Conservation (phyloP, 2,113 vertebrate genomes). For the Melanerpes formicivorus region DNA sequence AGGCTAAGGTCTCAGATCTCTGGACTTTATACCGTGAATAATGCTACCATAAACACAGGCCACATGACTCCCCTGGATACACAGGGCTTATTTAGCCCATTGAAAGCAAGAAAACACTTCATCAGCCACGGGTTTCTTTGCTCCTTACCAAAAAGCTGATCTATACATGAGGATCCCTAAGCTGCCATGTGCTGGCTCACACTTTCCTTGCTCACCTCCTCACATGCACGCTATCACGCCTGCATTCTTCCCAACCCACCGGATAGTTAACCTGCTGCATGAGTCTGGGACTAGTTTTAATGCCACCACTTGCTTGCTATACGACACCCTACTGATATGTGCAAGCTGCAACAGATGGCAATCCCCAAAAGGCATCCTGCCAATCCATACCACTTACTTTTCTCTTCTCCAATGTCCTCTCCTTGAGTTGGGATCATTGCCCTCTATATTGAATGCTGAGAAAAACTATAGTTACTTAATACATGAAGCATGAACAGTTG, state of each 20-base stretch:
- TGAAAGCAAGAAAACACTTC: background rate
- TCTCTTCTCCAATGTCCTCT: conserved; percentile 6
- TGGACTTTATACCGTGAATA: background rate
- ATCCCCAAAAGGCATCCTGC: conserved; percentile 11
- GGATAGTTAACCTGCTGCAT: background rate
- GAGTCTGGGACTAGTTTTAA: background rate
- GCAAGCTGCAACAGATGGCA: background rate
- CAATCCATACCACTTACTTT: background rate
- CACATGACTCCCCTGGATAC: background rate
- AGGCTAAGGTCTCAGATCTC: background rate
- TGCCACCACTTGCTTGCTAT: background rate
- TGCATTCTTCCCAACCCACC: background rate
- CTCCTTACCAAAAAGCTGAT: background rate
- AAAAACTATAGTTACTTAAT: conserved; percentile 19
- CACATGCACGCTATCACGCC: background rate
- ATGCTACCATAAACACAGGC: background rate
- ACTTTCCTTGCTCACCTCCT: background rate
- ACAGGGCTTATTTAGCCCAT: background rate
- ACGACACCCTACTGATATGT: background rate
- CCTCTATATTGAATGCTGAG: background rate
- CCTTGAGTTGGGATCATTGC: background rate
- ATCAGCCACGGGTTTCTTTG: background rate
- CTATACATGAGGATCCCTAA: accelerated
- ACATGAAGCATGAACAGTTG: conserved; percentile 20
- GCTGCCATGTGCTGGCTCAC: background rate